Base-by-base conservation (phyloP, 2,888 invertebrate species). In the Prosapia bicincta region DNA sequence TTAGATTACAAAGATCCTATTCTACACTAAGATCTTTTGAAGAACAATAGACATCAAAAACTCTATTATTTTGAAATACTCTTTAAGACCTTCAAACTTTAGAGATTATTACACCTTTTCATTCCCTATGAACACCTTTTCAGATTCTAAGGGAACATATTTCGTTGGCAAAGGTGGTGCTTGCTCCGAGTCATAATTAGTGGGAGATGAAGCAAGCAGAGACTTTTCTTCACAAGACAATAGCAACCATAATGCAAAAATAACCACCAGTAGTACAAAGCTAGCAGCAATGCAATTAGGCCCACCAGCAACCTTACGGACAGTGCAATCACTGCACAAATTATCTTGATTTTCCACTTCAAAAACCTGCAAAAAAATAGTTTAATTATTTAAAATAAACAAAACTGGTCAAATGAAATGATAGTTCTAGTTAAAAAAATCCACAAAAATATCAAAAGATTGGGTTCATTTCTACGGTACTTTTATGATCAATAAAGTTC, bases 241-340 rank as follows among this genome's bases (percentile, higher is more conserved):
- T 26, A 76, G 75, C 30, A 76, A 76, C 79, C 79, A 79, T 15
- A 79, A 76, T 6, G 75, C 77, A 25, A 79, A 70, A 15, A 79
- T 74, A 15, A 76, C 68, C 7, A 78, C 69, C 15, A 79, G 74
- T 7, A 79, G 68, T 13, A 79, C 74, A 38, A 79, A 73, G 15
- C 78, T 78, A 75, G 78, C 78, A 2, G 76, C 77, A 5, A 79
- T 69, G 28, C 79, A 79, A 43, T 75, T 76, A 23, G 72, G 72
- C 26, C 67, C 26, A 32, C 78, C 78, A 20, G 77, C 70, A n/a
- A n/a, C n/a, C 26, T 69, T 66, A 7, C 76, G 26, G n/a, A 74
- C 78, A 24, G 75, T 72, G 5, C 77, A 71, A 24, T 78, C 78
- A 32, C 73, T 69, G 32, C 79, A 79, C 26, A 75, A 74, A 20